Percentiles rank a stretch among this genome's conserved stretches.
These are phyloP conservation scores for Pandemis heparana DNA, from an alignment of 2,888 invertebrate species.

Conservation along the genomic window DNA sequence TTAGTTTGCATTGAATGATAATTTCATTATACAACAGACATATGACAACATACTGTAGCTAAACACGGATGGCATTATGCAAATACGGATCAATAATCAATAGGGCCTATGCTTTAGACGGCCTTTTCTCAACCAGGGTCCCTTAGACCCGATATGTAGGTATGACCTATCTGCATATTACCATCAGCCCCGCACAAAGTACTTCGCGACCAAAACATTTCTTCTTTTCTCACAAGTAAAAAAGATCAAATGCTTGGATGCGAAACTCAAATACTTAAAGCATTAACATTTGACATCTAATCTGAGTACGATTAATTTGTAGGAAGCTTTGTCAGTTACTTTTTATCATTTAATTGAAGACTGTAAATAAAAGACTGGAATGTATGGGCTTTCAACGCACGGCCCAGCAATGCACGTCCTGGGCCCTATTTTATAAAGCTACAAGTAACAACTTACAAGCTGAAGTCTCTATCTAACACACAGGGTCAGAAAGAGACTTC, in stretches of 20 bases:
- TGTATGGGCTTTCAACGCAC: too few species aligned
- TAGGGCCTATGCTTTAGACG: too few species aligned
- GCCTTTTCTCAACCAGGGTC: not conserved
- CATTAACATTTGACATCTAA: not conserved
- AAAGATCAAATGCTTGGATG: not conserved
- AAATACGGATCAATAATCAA: not conserved
- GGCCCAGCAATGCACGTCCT: too few species aligned
- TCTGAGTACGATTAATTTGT: not conserved
- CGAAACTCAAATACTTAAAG: not conserved
- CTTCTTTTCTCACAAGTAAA: not conserved
- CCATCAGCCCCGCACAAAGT: not conserved
- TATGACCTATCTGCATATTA: not conserved
- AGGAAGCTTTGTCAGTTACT: not conserved
- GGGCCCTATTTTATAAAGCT: too few species aligned
- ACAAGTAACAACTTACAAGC: too few species aligned
- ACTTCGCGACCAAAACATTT: not conserved
- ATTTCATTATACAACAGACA: constrained; percentile 1
- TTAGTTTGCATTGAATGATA: not conserved
- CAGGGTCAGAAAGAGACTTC: too few species aligned
- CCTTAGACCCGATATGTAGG: not conserved
- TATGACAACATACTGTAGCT: constrained; percentile 12
- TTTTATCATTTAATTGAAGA: not conserved
- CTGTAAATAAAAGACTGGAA: too few species aligned
- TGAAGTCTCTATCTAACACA: too few species aligned
- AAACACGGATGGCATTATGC: constrained; percentile 26